Conservation (phyloP, 2,888 invertebrate genomes). For the Neelides folsomi region DNA sequence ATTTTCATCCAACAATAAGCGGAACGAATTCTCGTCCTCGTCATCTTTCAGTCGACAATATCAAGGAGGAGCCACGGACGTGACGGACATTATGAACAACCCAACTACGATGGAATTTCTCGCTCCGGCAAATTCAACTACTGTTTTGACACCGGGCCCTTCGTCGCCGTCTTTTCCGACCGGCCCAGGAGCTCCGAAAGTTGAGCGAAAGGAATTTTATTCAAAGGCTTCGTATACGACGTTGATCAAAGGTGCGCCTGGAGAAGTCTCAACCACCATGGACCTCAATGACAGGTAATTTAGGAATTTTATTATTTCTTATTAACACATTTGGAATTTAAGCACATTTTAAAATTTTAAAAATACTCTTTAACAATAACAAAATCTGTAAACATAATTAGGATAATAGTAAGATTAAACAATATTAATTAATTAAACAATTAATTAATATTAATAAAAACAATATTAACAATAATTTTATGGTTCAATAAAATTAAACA, state of each 20-base stretch:
- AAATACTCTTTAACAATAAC: no score
- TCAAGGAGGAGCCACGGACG: neutral
- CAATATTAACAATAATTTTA: no score
- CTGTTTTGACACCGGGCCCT: slow-evolving; percentile 3
- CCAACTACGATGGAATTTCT: slow-evolving; percentile 19
- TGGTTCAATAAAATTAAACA: no score
- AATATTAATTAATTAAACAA: no score
- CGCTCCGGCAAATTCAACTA: slow-evolving; percentile 25
- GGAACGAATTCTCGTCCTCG: slow-evolving; percentile 6
- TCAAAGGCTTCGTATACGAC: slow-evolving; percentile 31
- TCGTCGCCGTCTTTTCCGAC: slow-evolving; percentile 12
- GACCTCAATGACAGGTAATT: no score
- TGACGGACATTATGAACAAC: neutral
- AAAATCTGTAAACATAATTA: no score
- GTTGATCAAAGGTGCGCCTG: slow-evolving; percentile 22
- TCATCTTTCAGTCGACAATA: neutral
- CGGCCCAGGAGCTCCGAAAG: slow-evolving; percentile 20
- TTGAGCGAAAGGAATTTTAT: slow-evolving; percentile 29
- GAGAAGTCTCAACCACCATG: neutral
- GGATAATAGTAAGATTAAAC: no score
- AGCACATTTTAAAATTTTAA: no score
- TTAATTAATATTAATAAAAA: no score
- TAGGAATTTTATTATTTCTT: no score
- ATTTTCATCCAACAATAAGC: slow-evolving; percentile 4
- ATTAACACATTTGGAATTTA: no score